Evolutionary conservation across 1,140 invertebrate genomes (phyloP), one percentile per base, ranked within the genome.

Genomic region (Drosophila sturtevanti): DNA sequence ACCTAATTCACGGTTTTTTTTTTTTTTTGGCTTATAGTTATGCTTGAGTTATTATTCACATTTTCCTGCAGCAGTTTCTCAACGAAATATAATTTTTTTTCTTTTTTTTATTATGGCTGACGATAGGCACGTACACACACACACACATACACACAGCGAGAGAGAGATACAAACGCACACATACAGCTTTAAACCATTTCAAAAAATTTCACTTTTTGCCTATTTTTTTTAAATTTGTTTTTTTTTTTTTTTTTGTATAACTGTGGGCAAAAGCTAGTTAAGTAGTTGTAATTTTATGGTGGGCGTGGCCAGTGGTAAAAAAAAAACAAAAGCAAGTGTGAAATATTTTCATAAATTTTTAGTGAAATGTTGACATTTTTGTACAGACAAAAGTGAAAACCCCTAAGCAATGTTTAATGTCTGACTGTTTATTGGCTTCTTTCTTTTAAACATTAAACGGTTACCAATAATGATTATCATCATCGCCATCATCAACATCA

Each of bases 121-220:
- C 84, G 84, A 79, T 82, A 73, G 79, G 76, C 82, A 87, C 82
- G 82, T 87, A 78, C 81, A 73, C 72, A 76, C 34, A 72, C 52
- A 62, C 14, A 31, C 6, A 34, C 27, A 41, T 2, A 41, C 16
- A 70, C 65, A 54, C 31, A 55, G 51, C 52, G 56, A 55, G 48
- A 14, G 66, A 18, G 38, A 65, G 68, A 59, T 37, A 70, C 60
- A 22, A 31, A 72, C n/a, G n/a, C n/a, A 2, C 22, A 24, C 22
- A 24, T 31, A 7, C 27, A 31, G n/a, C n/a, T 31, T 6, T 31
- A 72, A 55, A 72, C 37, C 1, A 56, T 61, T 38, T 34, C 12
- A 69, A 73, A 84, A 85, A 84, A 84, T 87, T 87, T 87, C 84
- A 87, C 84, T 87, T 87, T 87, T 89, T 80, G 80, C 59, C 72